Evolutionary conservation across 2,797 vertebrate species (phyloP), one percentile per base, ranked within the genome.

Genomic region (Centropyge bicolor): DNA sequence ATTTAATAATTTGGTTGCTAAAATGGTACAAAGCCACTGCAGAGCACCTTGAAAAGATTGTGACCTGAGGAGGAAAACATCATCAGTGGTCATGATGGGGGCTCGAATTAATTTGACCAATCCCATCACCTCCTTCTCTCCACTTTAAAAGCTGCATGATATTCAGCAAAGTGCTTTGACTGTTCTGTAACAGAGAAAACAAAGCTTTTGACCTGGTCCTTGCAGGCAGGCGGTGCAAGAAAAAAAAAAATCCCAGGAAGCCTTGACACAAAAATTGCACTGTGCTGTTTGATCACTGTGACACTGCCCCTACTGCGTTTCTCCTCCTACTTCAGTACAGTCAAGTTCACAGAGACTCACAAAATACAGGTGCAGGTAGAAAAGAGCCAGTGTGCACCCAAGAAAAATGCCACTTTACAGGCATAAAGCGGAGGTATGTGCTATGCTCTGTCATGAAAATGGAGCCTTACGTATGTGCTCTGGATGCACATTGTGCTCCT

Each of bases 201-300:
- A 87, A 91, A 88, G 76, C 78, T 72, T 81, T 81, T 88, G 84
- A 89, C 90, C 78, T 56, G 76, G 76, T 74, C 76, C 36, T 43
- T 22, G 45, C 62, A 76, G 76, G 57, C 68, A 70, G 63, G 72
- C 78, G 24, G 82, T 56, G 68, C 80, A 64, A 59, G 73, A 70
- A 81, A 61, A 55, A 70, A 70, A 81, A 70, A 86, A 83, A 82
- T 84, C 81, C 71, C 70, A 56, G 76, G 73, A 90, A 88, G 70
- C 76, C 75, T 85, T 88, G 87, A 91, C 89, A 90, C 68, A 84
- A 82, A 93, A 89, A 91, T 90, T 89, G 80, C 82, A 87, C 81
- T 57, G 81, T 81, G 84, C 80, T 27, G 76, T 89, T 92, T 90
- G 91, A 92, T 93, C 88, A 85, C 85, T 40, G 63, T 85, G 87